Evolutionary conservation across 2,888 invertebrate species (phyloP).

Genomic region (Sturmia bella): DNA sequence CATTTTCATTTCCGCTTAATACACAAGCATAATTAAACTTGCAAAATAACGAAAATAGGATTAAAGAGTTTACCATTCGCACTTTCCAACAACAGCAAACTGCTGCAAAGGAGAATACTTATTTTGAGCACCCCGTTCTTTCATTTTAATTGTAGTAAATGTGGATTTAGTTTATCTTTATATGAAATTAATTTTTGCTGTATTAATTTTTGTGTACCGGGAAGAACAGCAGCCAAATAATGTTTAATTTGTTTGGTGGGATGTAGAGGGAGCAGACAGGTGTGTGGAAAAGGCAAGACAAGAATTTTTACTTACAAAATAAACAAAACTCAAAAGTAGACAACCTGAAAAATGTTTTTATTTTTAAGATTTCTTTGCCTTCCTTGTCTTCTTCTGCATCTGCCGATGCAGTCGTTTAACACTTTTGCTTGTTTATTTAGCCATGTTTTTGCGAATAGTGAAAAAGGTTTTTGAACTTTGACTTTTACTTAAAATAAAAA

Average conservation of each 20-base stretch:
- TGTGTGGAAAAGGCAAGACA: not conserved
- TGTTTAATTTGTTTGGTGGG: constrained; percentile 12
- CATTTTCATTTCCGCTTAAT: constrained; percentile 80
- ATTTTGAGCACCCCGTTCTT: too few species aligned
- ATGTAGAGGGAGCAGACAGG: not conserved
- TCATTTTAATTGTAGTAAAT: constrained; percentile 2
- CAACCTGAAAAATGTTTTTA: too few species aligned
- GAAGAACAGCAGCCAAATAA: not conserved
- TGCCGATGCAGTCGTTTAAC: not conserved
- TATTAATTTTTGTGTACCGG: constrained; percentile 34
- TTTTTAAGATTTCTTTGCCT: not conserved
- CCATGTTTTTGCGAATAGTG: not conserved
- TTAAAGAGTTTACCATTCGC: constrained; percentile 74
- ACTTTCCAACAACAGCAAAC: not conserved
- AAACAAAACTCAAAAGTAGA: too few species aligned
- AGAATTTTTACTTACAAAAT: too few species aligned
- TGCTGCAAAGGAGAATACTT: not conserved
- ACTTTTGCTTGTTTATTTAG: constrained; percentile 15
- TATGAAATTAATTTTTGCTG: constrained; percentile 52
- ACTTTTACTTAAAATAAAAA: constrained; percentile 61
- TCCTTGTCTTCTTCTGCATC: not conserved
- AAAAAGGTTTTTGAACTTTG: constrained; percentile 67
- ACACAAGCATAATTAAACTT: constrained; percentile 80
- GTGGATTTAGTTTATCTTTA: constrained; percentile 44
- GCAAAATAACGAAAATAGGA: constrained; percentile 75